Evolutionary conservation across 2,797 vertebrate genomes (phyloP).

Genomic region (Macroramphosus scolopax): DNA sequence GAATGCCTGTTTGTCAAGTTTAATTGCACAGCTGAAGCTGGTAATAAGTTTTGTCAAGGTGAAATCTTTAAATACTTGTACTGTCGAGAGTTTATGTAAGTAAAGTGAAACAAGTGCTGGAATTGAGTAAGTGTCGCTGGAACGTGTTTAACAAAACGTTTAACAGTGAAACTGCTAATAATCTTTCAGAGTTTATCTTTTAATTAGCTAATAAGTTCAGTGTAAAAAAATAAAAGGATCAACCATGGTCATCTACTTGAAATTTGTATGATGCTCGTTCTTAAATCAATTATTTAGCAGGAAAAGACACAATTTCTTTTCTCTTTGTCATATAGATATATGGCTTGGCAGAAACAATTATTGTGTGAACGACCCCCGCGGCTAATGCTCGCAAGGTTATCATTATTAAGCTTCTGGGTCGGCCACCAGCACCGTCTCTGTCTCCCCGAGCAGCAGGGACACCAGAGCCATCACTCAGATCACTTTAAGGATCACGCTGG

Average conservation of each 20-base stretch:
- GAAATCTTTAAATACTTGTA: conserved; percentile 94
- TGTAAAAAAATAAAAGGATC: conserved; percentile 16
- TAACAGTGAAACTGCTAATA: conserved; percentile 69
- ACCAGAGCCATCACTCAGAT: conserved; percentile 65
- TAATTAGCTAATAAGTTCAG: conserved; percentile 67
- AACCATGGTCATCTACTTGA: conserved; percentile 41
- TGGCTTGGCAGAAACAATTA: conserved; percentile 93
- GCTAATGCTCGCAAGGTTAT: conserved; percentile 76
- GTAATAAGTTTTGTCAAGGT: conserved; percentile 87
- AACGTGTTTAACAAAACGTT: conserved; percentile 72
- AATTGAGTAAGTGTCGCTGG: conserved; percentile 83
- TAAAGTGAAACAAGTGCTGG: conserved; percentile 87
- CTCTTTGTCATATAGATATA: conserved; percentile 89
- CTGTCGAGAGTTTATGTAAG: conserved; percentile 92
- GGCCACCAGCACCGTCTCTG: conserved; percentile 58
- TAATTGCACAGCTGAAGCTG: conserved; percentile 88
- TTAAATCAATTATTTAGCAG: conserved; percentile 90
- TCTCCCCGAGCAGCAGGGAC: conserved; percentile 68
- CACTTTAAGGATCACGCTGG: conserved; percentile 55
- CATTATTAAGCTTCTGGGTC: conserved; percentile 67
- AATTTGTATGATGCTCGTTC: conserved; percentile 64
- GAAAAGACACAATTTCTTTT: conserved; percentile 85
- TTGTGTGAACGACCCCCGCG: conserved; percentile 72
- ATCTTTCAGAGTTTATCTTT: conserved; percentile 73
- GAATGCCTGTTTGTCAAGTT: conserved; percentile 88